Evolutionary conservation across 2,113 vertebrate species (phyloP).

Genomic region (Scolopax mira): DNA sequence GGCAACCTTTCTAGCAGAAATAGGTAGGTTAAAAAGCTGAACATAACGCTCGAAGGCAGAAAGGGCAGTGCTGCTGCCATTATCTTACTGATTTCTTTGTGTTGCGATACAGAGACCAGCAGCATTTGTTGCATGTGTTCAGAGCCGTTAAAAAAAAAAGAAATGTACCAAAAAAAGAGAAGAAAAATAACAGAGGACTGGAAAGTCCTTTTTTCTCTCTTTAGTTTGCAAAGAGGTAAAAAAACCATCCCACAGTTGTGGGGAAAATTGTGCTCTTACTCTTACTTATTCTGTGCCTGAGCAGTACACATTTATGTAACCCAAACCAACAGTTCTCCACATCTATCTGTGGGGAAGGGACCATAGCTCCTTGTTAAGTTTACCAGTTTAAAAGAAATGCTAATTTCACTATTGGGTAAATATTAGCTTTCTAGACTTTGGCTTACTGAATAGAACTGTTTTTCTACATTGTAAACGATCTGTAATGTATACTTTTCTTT

Average conservation of each 20-base stretch:
- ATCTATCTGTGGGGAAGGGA: neutral
- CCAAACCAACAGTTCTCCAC: neutral
- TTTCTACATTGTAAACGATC: neutral
- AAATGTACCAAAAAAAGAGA: neutral
- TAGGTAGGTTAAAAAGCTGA: neutral
- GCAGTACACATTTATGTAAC: neutral
- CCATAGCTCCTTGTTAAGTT: neutral
- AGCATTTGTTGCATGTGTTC: neutral
- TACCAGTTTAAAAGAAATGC: neutral
- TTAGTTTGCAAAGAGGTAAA: neutral
- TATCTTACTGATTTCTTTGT: neutral
- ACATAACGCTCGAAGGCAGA: neutral
- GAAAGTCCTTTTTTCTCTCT: neutral
- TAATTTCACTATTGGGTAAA: neutral
- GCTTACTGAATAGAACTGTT: neutral
- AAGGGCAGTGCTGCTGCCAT: neutral
- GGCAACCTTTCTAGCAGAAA: neutral
- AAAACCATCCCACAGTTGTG: neutral
- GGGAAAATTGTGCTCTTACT: neutral
- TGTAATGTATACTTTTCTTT: neutral
- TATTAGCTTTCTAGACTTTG: neutral
- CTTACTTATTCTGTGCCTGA: neutral
- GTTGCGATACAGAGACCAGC: neutral
- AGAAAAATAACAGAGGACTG: neutral
- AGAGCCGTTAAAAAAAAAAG: neutral